Percentiles rank a stretch among this genome's conserved stretches.
These are phyloP conservation scores for Uria lomvia DNA, from an alignment of 2,113 vertebrate genomes.

Conservation along the genomic window DNA sequence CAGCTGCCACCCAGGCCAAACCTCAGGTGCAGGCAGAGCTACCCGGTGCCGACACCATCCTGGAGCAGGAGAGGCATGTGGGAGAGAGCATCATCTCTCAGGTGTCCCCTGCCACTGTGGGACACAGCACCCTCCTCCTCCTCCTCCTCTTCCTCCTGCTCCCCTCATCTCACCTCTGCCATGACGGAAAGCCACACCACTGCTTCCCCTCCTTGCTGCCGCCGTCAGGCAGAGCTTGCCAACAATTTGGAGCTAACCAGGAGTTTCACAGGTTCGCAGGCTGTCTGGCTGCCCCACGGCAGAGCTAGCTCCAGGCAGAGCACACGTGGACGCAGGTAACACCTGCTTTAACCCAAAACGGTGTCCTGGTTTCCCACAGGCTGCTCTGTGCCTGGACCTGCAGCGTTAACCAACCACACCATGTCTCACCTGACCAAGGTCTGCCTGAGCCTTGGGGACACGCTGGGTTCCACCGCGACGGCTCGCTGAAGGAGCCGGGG, in stretches of 20 bases:
- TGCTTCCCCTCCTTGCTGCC: neutral
- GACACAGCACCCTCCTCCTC: neutral
- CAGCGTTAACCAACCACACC: rapidly evolving
- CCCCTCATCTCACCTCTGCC: neutral
- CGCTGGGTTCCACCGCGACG: rapidly evolving
- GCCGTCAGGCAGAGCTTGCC: neutral
- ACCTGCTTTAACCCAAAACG: neutral
- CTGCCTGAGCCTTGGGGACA: neutral
- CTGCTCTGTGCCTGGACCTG: rapidly evolving
- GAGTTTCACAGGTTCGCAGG: neutral
- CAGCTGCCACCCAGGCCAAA: neutral
- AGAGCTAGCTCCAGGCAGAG: neutral
- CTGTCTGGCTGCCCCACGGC: neutral
- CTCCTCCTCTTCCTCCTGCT: too few species aligned
- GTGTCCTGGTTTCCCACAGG: neutral
- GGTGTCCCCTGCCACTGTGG: neutral
- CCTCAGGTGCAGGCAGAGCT: neutral
- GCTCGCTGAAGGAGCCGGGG: neutral
- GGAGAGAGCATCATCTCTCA: neutral
- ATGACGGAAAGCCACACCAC: neutral
- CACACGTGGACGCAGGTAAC: rapidly evolving
- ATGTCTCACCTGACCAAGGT: rapidly evolving
- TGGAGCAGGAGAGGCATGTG: rapidly evolving
- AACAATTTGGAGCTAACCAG: neutral
- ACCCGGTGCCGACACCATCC: rapidly evolving